These are phyloP conservation scores for Electrona antarctica DNA, from an alignment of 2,113 vertebrate genomes.

Conservation along the genomic window DNA sequence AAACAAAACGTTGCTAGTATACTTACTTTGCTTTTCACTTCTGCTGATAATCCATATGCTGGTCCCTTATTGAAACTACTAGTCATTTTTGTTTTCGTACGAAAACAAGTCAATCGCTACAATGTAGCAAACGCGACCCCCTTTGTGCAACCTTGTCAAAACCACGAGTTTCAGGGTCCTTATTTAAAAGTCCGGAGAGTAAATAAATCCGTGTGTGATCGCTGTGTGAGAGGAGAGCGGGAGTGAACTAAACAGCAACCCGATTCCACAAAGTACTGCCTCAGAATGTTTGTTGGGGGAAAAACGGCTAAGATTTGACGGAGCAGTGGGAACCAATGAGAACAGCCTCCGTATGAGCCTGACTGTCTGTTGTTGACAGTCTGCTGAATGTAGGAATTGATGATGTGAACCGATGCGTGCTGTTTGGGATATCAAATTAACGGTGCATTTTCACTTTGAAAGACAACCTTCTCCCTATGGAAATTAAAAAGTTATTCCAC, in stretches of 20 bases:
- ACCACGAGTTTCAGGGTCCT: neutral
- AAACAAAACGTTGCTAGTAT: neutral
- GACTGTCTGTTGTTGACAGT: neutral
- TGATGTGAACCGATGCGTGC: no score
- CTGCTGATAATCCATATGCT: constrained; percentile 90
- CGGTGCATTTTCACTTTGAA: no score
- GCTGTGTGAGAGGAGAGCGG: neutral
- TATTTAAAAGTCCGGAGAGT: constrained; percentile 6
- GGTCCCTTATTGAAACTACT: constrained; percentile 96
- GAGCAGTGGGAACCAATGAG: constrained; percentile 59
- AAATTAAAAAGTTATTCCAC: no score
- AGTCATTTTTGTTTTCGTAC: constrained; percentile 77
- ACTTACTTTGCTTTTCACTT: constrained; percentile 92
- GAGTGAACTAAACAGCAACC: neutral
- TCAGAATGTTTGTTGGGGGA: constrained; percentile 13
- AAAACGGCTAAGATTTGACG: constrained; percentile 31
- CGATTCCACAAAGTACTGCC: constrained; percentile 35
- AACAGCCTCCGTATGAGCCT: neutral
- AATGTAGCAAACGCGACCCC: constrained; percentile 19
- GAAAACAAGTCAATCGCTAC: constrained; percentile 18
- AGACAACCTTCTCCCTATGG: no score
- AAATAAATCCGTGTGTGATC: constrained; percentile 23
- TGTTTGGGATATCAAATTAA: no score
- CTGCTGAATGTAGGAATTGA: no score
- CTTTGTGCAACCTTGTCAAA: constrained; percentile 9